Evolutionary conservation across 2,888 invertebrate species (phyloP).

Genomic region (Myathropa florea): DNA sequence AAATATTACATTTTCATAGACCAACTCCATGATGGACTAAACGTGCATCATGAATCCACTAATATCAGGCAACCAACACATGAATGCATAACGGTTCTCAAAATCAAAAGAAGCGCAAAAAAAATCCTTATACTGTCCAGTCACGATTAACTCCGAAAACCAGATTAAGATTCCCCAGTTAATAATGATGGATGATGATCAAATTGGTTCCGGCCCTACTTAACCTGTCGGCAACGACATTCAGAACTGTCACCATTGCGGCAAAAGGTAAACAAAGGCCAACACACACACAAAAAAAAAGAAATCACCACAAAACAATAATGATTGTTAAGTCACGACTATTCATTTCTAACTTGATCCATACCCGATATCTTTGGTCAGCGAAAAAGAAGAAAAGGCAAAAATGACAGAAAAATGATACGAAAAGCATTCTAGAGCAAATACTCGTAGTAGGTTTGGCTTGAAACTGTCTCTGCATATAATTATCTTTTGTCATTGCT

Average conservation of each 20-base stretch:
- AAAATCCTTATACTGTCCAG: background rate
- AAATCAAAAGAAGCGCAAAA: background rate
- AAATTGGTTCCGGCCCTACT: background rate
- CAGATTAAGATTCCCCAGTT: background rate
- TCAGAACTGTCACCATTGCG: background rate
- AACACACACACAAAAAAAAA: background rate
- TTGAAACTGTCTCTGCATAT: background rate
- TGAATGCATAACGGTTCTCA: background rate
- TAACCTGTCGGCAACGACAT: background rate
- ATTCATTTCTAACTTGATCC: background rate
- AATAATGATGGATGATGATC: background rate
- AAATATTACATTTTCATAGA: too few relatives aligned
- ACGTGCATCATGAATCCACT: too few relatives aligned
- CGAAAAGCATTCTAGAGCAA: background rate
- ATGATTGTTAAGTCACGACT: background rate
- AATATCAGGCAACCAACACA: too few relatives aligned
- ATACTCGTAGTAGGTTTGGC: too few relatives aligned
- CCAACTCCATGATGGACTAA: too few relatives aligned
- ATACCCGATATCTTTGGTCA: background rate
- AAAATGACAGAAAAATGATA: background rate
- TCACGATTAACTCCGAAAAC: background rate
- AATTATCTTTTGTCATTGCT: background rate
- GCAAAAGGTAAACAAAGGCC: slow-evolving; percentile 5
- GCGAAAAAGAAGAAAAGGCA: background rate
- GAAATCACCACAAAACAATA: background rate